Base-by-base conservation (phyloP, 2,113 vertebrate genomes). In the Brachypodius melanocephalos region DNA sequence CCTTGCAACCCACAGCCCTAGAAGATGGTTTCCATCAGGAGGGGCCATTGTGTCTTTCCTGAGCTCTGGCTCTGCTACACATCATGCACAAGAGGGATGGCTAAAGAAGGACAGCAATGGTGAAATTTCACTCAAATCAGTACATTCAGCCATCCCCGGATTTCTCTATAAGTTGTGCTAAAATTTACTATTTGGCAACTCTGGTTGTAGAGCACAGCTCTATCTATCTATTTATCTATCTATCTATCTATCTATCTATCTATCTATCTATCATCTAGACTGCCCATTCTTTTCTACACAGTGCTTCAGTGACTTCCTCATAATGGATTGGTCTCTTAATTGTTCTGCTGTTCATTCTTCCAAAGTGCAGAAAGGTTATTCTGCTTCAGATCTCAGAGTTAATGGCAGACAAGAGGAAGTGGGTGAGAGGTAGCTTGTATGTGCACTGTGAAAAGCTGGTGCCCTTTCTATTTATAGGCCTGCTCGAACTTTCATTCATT, bases 401-500 rank as follows among this genome's bases (percentile, higher is more conserved):
- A 90, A 97, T 90, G 91, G 95, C 91, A 97, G 85, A 94, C 85
- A 96, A 88, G 95, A 94, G 94, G 89, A 96, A 96, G 68, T 96
- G 91, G 96, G 97, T 95, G 97, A 97, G 96, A 92, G 84, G 40
- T 34, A 61, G 58, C 54, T 92, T 52, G 46, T 62, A 49, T 55
- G 85, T 14, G 38, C 54, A 17, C 40, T 38, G 76, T 82, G 95
- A 93, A 94, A 95, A 85, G 68, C 66, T 20, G 71, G 2, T 67
- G 68, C 63, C 38, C 78, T 74, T 94, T 91, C 97, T 98, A 97
- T 97, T 98, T 98, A 96, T 98, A 98, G 97, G 82, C 31, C 40
- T 61, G 6, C 73, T 93, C 97, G 95, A 95, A 97, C 97, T 98
- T 98, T 96, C 94, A 95, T 97, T 97, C 95, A 82, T 92, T 91